phyloP scores from a whole-genome alignment of 2,888 invertebrate genomes.

The Diaprepes abbreviatus region DNA sequence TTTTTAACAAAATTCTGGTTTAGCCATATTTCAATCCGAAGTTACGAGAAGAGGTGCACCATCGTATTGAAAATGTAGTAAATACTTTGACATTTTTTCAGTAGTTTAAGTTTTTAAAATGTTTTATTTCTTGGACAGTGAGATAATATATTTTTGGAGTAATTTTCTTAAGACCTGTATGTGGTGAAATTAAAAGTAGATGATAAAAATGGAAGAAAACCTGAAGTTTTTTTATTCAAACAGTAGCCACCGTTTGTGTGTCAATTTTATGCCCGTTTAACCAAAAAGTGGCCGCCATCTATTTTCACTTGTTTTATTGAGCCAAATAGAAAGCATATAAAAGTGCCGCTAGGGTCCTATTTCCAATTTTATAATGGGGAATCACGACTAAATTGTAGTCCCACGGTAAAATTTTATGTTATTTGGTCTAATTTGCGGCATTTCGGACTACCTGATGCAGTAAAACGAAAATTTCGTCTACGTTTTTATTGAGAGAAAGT shows the following conservation, averaged over 20 bases:
- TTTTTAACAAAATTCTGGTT: too few relatives aligned
- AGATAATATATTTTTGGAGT: too few relatives aligned
- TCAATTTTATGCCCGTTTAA: conserved; percentile 31
- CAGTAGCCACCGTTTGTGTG: conserved; percentile 23
- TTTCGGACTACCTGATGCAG: conserved; percentile 33
- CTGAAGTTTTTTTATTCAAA: conserved; percentile 39
- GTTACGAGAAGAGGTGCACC: too few relatives aligned
- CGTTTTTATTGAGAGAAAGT: conserved; percentile 36
- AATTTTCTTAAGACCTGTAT: too few relatives aligned
- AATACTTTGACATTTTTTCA: too few relatives aligned
- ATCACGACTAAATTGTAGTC: conserved; percentile 31
- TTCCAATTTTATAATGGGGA: conserved; percentile 36
- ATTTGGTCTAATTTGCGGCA: conserved; percentile 39
- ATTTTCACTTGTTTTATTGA: conserved; percentile 35
- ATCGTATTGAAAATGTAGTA: too few relatives aligned
- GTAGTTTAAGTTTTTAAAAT: too few relatives aligned
- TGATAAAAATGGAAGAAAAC: too few relatives aligned
- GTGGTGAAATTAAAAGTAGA: too few relatives aligned
- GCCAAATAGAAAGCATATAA: conserved; percentile 27
- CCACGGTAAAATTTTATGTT: conserved; percentile 38
- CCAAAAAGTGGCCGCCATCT: conserved; percentile 29
- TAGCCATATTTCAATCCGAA: too few relatives aligned
- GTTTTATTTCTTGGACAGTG: too few relatives aligned
- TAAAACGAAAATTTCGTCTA: conserved; percentile 18
- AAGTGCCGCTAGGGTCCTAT: conserved; percentile 30